Conservation (phyloP, 1,140 invertebrate genomes). For the Ips nitidus region DNA sequence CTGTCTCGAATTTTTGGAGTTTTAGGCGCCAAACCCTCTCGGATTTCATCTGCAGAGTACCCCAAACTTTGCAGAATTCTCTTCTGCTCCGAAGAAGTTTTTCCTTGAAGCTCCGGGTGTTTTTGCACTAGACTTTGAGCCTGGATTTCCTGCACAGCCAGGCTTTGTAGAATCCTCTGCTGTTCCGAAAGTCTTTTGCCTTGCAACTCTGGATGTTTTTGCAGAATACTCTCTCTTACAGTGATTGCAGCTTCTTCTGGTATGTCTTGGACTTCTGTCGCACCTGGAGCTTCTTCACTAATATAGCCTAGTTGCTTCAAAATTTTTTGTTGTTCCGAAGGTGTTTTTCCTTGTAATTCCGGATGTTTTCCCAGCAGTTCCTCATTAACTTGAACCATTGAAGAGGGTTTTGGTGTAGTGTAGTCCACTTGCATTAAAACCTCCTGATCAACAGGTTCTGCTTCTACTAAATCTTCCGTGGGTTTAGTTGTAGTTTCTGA, state of each 20-base stretch:
- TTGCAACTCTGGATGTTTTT: slow-evolving; percentile 13
- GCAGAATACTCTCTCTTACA: slow-evolving; percentile 3
- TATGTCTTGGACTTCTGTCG: neutral
- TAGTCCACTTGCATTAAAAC: neutral
- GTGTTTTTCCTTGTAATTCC: slow-evolving; percentile 16
- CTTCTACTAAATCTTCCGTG: neutral
- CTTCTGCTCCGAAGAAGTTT: slow-evolving; percentile 4
- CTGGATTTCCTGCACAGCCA: neutral
- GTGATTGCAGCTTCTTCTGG: neutral
- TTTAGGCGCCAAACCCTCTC: neutral
- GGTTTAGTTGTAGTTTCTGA: too few species aligned
- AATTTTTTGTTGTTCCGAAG: slow-evolving; percentile 7
- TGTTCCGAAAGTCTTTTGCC: slow-evolving; percentile 6
- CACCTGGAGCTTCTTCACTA: neutral
- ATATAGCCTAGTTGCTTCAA: neutral
- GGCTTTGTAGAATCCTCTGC: neutral
- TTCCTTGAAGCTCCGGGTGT: slow-evolving; percentile 10
- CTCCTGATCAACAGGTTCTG: neutral
- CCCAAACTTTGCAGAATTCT: slow-evolving; percentile 4
- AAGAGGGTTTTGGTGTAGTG: too few species aligned
- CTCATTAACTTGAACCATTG: neutral
- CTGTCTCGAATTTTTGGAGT: neutral
- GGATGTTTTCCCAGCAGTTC: slow-evolving; percentile 12
- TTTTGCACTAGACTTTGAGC: neutral
- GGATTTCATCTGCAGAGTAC: neutral